A percentile compares a stretch with the other conserved stretches of the same genome.
Conservation (phyloP, 2,888 invertebrate genomes). For the Baronia brevicornis region DNA sequence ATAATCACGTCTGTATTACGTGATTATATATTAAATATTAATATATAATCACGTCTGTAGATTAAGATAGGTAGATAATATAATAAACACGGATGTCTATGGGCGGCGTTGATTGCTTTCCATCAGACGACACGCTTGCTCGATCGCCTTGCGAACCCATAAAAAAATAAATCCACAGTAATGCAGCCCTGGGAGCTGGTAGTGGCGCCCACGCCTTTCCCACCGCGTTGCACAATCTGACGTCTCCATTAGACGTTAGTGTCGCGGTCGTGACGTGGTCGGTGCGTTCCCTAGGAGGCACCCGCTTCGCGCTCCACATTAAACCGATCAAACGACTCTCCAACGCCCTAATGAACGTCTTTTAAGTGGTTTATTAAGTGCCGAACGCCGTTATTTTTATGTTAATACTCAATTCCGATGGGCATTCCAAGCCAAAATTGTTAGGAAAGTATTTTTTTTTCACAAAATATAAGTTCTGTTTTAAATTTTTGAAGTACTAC, state of each 20-base stretch:
- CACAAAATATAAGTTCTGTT: no score
- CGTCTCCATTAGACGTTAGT: conserved; percentile 62
- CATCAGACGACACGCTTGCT: no score
- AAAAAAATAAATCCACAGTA: conserved; percentile 8
- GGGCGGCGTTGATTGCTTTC: no score
- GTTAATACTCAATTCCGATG: conserved; percentile 44
- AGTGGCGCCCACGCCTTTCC: conserved; percentile 49
- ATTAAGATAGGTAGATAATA: no score
- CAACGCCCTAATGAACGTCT: conserved; percentile 64
- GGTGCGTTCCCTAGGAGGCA: conserved; percentile 26
- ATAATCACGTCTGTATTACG: no score
- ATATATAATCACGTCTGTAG: no score
- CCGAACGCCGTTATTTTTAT: conserved; percentile 68
- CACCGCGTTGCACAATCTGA: conserved; percentile 57
- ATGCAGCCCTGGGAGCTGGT: conserved; percentile 39
- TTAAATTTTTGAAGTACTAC: no score
- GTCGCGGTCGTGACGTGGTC: conserved; percentile 32
- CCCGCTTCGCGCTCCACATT: conserved; percentile 48
- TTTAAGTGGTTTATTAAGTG: conserved; percentile 73
- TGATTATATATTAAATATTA: no score
- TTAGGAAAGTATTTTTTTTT: conserved; percentile 17
- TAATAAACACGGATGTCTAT: no score
- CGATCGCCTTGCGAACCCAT: no score
- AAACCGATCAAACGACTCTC: conserved; percentile 61
- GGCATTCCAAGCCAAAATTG: conserved; percentile 39